Conservation (phyloP, 2,888 invertebrate species). For the Himalopsyche tibetana region DNA sequence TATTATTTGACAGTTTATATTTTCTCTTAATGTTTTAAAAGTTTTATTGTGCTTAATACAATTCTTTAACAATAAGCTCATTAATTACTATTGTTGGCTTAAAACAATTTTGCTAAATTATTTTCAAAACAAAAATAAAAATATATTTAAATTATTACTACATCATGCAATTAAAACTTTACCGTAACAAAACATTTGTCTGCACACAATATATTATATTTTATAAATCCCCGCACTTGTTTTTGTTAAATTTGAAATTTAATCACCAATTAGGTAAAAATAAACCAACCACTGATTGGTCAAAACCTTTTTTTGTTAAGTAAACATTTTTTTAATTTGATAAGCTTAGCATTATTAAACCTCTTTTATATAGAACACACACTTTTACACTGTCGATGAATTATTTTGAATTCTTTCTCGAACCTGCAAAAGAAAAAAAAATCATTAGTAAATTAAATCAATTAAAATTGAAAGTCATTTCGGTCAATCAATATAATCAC, state of each 20-base stretch:
- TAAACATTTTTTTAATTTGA: background rate
- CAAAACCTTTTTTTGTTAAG: background rate
- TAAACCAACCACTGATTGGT: background rate
- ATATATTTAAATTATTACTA: background rate
- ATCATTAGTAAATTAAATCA: too few species aligned
- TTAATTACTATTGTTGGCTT: background rate
- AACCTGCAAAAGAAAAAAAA: too few species aligned
- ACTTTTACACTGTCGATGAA: background rate
- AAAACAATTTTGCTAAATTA: background rate
- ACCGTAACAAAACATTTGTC: background rate
- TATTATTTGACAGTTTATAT: too few species aligned
- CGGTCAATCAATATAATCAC: too few species aligned
- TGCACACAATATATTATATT: background rate
- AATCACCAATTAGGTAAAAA: background rate
- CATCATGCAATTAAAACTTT: constrained; percentile 20
- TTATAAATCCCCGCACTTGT: background rate
- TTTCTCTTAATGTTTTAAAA: too few species aligned
- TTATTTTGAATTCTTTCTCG: background rate
- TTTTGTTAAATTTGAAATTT: constrained; percentile 2
- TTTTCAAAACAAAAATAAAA: constrained; percentile 28
- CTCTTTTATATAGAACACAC: background rate
- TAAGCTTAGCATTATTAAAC: background rate
- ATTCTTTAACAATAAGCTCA: background rate
- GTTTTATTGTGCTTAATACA: too few species aligned
- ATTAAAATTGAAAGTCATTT: too few species aligned